These are phyloP conservation scores for Tarsius wallacei DNA, from an alignment of 2,797 vertebrate genomes.

Conservation along the genomic window DNA sequence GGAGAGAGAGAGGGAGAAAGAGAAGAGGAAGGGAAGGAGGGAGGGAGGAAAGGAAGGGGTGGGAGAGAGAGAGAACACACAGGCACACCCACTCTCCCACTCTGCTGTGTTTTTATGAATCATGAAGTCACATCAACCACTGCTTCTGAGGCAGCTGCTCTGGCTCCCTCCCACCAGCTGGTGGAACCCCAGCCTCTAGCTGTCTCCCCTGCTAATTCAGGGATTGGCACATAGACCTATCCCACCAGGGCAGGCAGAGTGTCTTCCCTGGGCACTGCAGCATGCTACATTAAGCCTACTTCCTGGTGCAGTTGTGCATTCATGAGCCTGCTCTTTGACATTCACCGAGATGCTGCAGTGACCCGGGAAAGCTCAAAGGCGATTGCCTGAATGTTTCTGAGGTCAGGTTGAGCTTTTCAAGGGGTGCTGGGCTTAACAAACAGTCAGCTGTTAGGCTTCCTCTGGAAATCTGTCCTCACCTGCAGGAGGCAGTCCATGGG, in stretches of 20 bases:
- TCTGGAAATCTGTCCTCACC: not conserved
- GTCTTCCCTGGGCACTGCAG: not conserved
- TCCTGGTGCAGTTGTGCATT: not conserved
- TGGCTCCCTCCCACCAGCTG: rapidly evolving
- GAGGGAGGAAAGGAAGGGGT: too few species aligned
- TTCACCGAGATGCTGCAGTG: rapidly evolving
- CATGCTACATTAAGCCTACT: not conserved
- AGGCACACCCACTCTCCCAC: rapidly evolving
- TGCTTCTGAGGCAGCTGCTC: not conserved
- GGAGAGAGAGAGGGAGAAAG: not conserved
- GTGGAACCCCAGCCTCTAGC: not conserved
- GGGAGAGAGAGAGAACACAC: not conserved
- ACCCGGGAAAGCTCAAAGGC: not conserved
- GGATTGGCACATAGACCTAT: not conserved
- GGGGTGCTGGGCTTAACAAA: not conserved
- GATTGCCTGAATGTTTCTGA: not conserved
- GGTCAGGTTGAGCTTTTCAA: not conserved
- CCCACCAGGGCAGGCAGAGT: rapidly evolving
- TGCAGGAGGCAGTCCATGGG: not conserved
- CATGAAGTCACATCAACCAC: rapidly evolving
- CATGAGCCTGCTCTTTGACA: not conserved
- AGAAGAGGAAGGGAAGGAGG: not conserved
- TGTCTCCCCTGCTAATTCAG: too few species aligned
- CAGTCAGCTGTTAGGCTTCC: not conserved
- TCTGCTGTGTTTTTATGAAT: not conserved